Base-by-base conservation (phyloP, 2,888 invertebrate species). In the Agelastica alni region DNA sequence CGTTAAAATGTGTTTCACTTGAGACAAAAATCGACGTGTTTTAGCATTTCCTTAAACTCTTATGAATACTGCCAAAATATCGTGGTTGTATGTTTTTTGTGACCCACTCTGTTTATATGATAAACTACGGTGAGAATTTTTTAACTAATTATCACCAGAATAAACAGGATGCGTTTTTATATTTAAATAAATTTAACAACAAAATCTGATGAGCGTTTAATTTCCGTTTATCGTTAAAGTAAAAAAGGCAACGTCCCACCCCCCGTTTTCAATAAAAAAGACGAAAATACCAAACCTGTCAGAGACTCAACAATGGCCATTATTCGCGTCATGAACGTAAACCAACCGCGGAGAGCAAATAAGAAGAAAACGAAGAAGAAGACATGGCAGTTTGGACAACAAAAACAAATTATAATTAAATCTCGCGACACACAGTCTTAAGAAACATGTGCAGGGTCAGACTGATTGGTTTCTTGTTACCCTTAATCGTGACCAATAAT, bases 341-440 rank as follows among this genome's bases (percentile, higher is more conserved):
- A 51, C 55, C 51, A 51, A 55, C 53, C 56, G 59, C 53, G 34
- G 34, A 22, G 41, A 32, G 4, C n/a, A 31, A 30, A 41, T 20
- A 60, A 53, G 61, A 61, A 53, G 61, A 56, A 53, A 59, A 59
- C 58, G 48, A 59, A 63, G 59, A 56, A 60, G 53, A 57, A 60
- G 62, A 65, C 59, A 48, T 48, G 41, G 55, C 37, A 47, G 59
- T 30, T 53, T 18, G 42, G 46, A 61, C 64, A 32, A 66, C 66
- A 66, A 64, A 68, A 66, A 70, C 67, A 68, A 68, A 69, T 66
- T 66, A 68, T 68, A 70, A 70, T 69, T 67, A 69, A 69, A 69
- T 62, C 56, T 53, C 51, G 53, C 56, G 56, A 57, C 51, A 49
- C 49, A 51, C 48, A 9, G 26, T 26, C 9, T 9, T 26, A 26